phyloP scores from a whole-genome alignment of 2,797 vertebrate genomes.

The Cephalopachus bancanus region DNA sequence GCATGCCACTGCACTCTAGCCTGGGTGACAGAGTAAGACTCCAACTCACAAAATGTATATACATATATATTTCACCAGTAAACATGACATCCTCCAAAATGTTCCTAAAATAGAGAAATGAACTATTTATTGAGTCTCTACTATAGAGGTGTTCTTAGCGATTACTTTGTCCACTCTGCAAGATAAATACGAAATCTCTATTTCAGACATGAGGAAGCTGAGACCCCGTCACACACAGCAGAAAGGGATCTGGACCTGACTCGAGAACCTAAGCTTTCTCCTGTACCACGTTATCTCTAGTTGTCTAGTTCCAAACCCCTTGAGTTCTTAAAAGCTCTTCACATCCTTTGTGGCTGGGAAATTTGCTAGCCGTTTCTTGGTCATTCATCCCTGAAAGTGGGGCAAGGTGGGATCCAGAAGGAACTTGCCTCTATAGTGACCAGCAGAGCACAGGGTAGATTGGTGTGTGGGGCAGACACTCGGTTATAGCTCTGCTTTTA shows the following conservation, averaged over 20 bases:
- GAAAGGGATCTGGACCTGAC: neutral
- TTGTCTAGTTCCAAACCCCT: neutral
- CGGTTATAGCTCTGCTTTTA: accelerated
- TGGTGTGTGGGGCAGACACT: accelerated
- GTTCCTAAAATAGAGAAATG: neutral
- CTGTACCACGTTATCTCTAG: neutral
- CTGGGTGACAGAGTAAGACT: too few species aligned
- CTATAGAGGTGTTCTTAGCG: neutral
- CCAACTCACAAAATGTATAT: too few species aligned
- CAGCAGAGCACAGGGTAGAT: neutral
- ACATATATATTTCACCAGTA: neutral
- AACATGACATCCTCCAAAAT: neutral
- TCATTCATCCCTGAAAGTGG: neutral
- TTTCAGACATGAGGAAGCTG: neutral
- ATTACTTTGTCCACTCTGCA: neutral
- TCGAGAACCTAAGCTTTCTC: neutral
- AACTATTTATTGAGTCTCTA: neutral
- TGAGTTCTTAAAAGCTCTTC: neutral
- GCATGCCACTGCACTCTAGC: too few species aligned
- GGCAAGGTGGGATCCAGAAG: neutral
- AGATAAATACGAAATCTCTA: neutral
- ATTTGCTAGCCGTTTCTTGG: neutral
- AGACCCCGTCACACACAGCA: neutral
- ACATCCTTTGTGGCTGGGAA: neutral
- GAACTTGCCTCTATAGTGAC: neutral